These are phyloP conservation scores for Limanda limanda DNA, from an alignment of 2,113 vertebrate genomes.

Conservation along the genomic window DNA sequence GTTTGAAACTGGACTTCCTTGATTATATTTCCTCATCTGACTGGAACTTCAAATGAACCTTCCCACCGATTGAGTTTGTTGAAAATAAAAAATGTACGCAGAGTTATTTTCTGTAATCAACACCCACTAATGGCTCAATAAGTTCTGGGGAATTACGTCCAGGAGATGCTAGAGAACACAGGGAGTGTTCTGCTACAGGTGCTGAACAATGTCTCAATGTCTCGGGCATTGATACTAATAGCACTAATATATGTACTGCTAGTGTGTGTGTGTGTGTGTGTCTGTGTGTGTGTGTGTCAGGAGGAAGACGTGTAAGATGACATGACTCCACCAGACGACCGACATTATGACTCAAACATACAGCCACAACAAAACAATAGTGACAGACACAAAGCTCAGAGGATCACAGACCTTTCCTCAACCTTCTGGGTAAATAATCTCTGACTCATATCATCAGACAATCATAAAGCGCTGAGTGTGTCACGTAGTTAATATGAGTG, in stretches of 20 bases:
- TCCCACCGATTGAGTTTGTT: too few species aligned
- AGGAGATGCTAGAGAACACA: too few species aligned
- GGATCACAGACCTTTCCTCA: constrained; percentile 1
- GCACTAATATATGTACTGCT: background rate
- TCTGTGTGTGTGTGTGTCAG: background rate
- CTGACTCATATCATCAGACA: constrained; percentile 47
- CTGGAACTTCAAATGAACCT: too few species aligned
- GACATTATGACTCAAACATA: constrained; percentile 20
- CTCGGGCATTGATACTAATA: background rate
- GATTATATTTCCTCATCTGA: too few species aligned
- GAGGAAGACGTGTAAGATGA: background rate
- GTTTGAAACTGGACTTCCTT: too few species aligned
- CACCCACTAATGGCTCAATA: too few species aligned
- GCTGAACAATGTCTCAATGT: background rate
- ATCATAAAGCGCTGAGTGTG: constrained; percentile 22
- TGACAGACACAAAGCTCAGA: constrained; percentile 2
- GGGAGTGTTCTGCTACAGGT: too few species aligned
- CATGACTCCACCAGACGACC: background rate
- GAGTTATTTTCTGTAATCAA: too few species aligned
- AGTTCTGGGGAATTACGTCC: too few species aligned
- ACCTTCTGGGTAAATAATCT: constrained; percentile 9
- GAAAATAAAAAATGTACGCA: too few species aligned
- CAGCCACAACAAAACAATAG: constrained; percentile 37
- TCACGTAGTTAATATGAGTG: constrained; percentile 4
- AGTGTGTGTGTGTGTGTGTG: constrained; percentile 1